These are phyloP conservation scores for Lutraria rhynchaena DNA, from an alignment of 1,140 invertebrate genomes.

Conservation along the genomic window DNA sequence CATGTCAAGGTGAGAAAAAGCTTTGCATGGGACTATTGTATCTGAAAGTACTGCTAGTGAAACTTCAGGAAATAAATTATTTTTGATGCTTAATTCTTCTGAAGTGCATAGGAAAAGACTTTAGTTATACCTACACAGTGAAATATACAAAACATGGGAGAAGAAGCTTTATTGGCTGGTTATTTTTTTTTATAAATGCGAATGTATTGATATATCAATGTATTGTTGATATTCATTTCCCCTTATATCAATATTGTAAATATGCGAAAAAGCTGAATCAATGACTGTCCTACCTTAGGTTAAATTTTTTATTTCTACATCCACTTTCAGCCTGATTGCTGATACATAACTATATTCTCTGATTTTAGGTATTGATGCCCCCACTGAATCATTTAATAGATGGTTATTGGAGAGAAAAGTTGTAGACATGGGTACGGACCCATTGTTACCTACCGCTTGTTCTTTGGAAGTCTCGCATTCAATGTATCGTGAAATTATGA, in stretches of 20 bases:
- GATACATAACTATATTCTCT: background rate
- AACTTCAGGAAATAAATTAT: too few species aligned
- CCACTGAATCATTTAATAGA: slow-evolving; percentile 97
- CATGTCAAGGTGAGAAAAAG: too few species aligned
- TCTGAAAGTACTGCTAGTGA: too few species aligned
- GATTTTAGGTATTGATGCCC: slow-evolving; percentile 91
- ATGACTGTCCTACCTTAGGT: background rate
- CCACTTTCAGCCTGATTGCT: background rate
- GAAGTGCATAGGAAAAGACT: too few species aligned
- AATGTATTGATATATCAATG: too few species aligned
- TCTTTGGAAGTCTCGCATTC: slow-evolving; percentile 95
- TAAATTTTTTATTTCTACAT: background rate
- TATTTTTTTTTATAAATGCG: background rate
- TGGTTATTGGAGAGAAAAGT: slow-evolving; percentile 98
- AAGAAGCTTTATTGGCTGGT: too few species aligned
- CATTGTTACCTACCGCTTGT: slow-evolving; percentile 94
- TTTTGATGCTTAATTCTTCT: too few species aligned
- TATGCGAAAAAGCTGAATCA: too few species aligned
- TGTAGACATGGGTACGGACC: slow-evolving; percentile 90
- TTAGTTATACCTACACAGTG: too few species aligned
- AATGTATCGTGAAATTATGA: slow-evolving; percentile 99
- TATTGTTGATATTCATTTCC: too few species aligned
- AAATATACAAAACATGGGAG: too few species aligned
- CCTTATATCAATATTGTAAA: slow-evolving; percentile 8
- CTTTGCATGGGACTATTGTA: too few species aligned